Base-by-base conservation (phyloP, 1,140 invertebrate species). In the Drosophila yakuba region DNA sequence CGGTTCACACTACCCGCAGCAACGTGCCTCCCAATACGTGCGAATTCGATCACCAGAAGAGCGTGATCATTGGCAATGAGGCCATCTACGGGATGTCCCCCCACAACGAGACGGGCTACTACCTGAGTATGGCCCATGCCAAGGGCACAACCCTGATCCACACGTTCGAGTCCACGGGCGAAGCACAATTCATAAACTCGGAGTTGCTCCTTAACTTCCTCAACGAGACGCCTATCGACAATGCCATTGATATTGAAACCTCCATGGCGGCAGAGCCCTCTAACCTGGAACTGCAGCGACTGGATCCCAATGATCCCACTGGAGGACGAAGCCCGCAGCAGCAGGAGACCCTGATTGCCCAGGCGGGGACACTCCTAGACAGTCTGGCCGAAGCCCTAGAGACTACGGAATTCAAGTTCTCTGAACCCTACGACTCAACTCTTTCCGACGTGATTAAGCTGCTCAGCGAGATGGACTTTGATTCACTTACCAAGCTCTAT, bases 401-500 rank as follows among this genome's bases (percentile, higher is more conserved):
- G 57, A 91, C 71, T 55, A 93, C 91, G 41, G 88, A 93, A 41
- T 85, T 93, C 10, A 92, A 93, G 32, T 93, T 92, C 39, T 89
- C 82, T 14, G 92, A 93, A 35, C 89, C 93, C n/a, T 93, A 93
- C 60, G 93, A 93, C 50, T 86, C 93, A 7, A 93, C 91, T 2
- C 69, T 93, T 4, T 93, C 93, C 1, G 91, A 93, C 54, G 81
- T 93, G 11, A 88, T 93, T 6, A 91, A 92, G 64, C 63, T 94
- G 14, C 93, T 95, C 61, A 93, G 94, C 7, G 93, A 93, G 77
- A 86, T 95, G 55, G 93, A 94, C 20, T 93, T 93, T 39, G 91
- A 93, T 0, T 93, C 93, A 1, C 91, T 95, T 12, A 92, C 92
- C 2, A 92, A 93, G 32, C 90, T 95, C 0, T 94, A 95, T 73